Evolutionary conservation across 2,113 vertebrate genomes (phyloP).

Genomic region (Xenus cinereus): DNA sequence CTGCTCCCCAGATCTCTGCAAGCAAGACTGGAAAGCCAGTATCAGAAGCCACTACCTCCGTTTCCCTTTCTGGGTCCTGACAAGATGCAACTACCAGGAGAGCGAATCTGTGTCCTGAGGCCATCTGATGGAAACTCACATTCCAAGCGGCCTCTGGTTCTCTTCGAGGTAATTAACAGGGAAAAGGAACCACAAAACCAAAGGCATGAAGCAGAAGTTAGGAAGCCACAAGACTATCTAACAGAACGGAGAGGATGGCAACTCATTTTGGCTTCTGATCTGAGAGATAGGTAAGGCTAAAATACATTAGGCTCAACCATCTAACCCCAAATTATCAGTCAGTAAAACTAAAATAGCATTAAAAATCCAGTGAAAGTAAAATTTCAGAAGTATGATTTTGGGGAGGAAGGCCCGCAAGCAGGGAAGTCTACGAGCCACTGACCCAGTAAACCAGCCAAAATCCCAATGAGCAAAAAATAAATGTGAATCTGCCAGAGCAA

Average conservation of each 20-base stretch:
- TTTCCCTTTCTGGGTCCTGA: neutral
- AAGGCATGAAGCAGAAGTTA: neutral
- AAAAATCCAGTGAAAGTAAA: accelerated
- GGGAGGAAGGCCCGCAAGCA: neutral
- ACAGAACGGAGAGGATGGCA: neutral
- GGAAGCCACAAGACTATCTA: neutral
- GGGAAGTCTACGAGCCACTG: neutral
- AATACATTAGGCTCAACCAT: accelerated
- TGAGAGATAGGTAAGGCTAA: neutral
- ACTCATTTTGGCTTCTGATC: neutral
- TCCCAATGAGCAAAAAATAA: accelerated
- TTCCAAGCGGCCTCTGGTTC: neutral
- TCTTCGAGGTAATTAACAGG: neutral
- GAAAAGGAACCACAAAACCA: constrained; percentile 40
- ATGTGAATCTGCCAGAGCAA: too few species aligned
- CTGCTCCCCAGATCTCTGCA: neutral
- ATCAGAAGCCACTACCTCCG: neutral
- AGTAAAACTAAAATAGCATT: accelerated
- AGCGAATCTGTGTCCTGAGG: neutral
- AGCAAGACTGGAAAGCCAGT: neutral
- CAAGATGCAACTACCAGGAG: neutral
- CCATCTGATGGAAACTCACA: constrained; percentile 29
- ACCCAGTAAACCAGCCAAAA: accelerated
- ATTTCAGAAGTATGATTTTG: accelerated
- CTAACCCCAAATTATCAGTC: accelerated